phyloP scores from a whole-genome alignment of 2,113 vertebrate species.

The Psephotus haematonotus region DNA sequence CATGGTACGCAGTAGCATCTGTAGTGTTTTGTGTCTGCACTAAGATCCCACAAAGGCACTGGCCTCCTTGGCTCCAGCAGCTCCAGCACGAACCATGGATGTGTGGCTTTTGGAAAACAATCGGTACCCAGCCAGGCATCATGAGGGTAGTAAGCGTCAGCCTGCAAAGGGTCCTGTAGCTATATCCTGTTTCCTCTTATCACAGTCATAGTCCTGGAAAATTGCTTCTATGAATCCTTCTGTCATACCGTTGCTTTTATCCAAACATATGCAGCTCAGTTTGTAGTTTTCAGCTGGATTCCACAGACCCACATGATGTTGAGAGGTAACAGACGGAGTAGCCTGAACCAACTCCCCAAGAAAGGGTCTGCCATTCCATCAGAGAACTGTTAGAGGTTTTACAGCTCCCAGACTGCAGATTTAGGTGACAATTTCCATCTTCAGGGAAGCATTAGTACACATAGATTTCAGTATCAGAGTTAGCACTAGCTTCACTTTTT shows the following conservation, averaged over 20 bases:
- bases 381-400: not conserved
- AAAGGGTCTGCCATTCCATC: not conserved
- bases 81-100: not conserved
- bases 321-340: not conserved
- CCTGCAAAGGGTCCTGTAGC: not conserved
- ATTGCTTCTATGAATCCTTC: not conserved
- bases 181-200: not conserved
- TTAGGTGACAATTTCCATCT: not conserved
- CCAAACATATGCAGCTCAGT: not conserved
- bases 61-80: not conserved
- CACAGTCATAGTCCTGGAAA: not conserved
- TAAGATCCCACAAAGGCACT: rapidly evolving
- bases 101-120: not conserved
- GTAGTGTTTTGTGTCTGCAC: not conserved
- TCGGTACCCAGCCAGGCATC: not conserved
- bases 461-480: not conserved
- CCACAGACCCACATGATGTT: not conserved
- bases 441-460: not conserved
- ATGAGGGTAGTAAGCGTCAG: not conserved
- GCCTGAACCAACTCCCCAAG: not conserved
- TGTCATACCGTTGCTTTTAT: not conserved
- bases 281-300: not conserved
- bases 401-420: not conserved
- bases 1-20: rapidly evolving
- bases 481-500: not conserved